Conservation (phyloP, 2,888 invertebrate species). For the Uloborus plumipes region DNA sequence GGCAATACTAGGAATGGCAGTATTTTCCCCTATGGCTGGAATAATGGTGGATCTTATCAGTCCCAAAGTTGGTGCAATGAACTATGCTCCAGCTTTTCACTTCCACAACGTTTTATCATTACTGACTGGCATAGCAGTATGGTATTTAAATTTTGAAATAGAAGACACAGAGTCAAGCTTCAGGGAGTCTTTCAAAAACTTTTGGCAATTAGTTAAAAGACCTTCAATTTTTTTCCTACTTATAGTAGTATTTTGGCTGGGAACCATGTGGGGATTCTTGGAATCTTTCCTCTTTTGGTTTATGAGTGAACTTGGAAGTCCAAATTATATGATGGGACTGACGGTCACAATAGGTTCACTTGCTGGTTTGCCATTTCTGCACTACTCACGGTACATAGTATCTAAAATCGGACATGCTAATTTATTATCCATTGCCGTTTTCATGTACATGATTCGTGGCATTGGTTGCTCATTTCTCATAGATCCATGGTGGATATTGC, state of each 20-base stretch:
- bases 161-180: constrained; percentile 82
- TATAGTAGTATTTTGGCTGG: constrained; percentile 83
- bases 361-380: constrained; percentile 86
- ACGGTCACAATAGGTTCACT: constrained; percentile 88
- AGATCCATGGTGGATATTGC: constrained; percentile 89
- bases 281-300: constrained; percentile 90
- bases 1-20: constrained; percentile 71
- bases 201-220: constrained; percentile 82
- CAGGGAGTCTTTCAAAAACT: constrained; percentile 77
- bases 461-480: constrained; percentile 86
- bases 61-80: constrained; percentile 77
- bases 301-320: constrained; percentile 83
- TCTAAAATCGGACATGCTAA: constrained; percentile 85
- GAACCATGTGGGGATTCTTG: constrained; percentile 90
- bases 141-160: constrained; percentile 82
- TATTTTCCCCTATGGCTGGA: constrained; percentile 69
- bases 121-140: constrained; percentile 82
- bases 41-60: constrained; percentile 63
- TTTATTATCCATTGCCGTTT: constrained; percentile 86
- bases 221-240: constrained; percentile 85
- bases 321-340: constrained; percentile 84
- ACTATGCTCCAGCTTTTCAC: constrained; percentile 89
- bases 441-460: constrained; percentile 85
- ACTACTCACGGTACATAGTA: constrained; percentile 86
- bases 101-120: constrained; percentile 81